Base-by-base conservation (phyloP, 1,140 invertebrate species). In the Gryllus bimaculatus region DNA sequence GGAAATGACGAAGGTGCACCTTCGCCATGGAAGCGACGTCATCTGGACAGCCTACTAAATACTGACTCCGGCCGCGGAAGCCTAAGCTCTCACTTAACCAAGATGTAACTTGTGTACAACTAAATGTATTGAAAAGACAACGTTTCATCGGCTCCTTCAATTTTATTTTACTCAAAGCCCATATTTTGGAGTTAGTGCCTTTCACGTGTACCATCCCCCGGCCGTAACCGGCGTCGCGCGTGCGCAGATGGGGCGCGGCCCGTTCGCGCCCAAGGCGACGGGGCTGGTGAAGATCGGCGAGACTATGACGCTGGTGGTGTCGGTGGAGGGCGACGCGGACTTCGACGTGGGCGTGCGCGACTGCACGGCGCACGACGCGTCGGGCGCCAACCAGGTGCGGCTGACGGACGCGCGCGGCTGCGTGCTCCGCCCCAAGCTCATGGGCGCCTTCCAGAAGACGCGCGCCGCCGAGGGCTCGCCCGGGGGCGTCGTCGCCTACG, bases 211-310 rank as follows among this genome's bases (percentile, higher is more conserved):
- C n/a, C n/a, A n/a, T 39, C 5, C 26, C 26, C 26, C 26, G 26
- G 1, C 5, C 1, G 26, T 39, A 5, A 39, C 26, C 5, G 26
- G 26, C 26, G 26, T 2, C 26, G 26, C 26, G 26, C 26, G 4
- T 66, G 12, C 73, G 66, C 83, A 94, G 86, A 86, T 91, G 49
- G 94, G 94, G 8, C 89, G 90, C 84, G 94, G 94, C 80, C 94
- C 94, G 3, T 94, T 94, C 83, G 92, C 93, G 0, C 89, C 89
- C 18, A 87, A 91, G 54, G 93, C 93, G 0, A 91, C 91, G 81
- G 94, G 94, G 8, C 86, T 95, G 15, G 92, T 95, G 0, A 93
- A 93, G 84, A 95, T 96, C 80, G 94, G 94, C 76, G 93, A 95
- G 84, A 89, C 89, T 0, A 93, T 95, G 90, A 95, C 94, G 1